phyloP scores from a whole-genome alignment of 2,797 vertebrate species.

The Hozukius guyotensis region DNA sequence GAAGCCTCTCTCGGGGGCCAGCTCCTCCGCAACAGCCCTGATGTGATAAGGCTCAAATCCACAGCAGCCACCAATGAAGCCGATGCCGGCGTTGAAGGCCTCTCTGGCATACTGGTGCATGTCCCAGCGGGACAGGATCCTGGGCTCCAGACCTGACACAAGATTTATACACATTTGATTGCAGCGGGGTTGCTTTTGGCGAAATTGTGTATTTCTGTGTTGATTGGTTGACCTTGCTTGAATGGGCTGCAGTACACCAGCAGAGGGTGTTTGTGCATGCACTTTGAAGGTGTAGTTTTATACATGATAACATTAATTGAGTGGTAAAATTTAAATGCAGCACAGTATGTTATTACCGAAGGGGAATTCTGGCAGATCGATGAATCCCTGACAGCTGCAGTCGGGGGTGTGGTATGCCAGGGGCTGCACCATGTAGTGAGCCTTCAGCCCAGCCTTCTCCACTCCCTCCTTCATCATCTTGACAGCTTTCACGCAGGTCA shows the following conservation, averaged over 20 bases:
- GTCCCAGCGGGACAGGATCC: slow-evolving; percentile 92
- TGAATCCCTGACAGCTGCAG: slow-evolving; percentile 94
- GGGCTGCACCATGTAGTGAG: slow-evolving; percentile 93
- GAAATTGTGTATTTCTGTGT: not conserved
- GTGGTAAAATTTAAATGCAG: not conserved
- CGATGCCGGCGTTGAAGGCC: slow-evolving; percentile 89
- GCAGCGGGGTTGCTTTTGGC: not conserved
- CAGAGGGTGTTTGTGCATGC: not conserved
- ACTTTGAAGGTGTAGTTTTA: not conserved
- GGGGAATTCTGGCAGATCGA: slow-evolving; percentile 96
- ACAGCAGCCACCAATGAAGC: slow-evolving; percentile 93
- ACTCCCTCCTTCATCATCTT: slow-evolving; percentile 88
- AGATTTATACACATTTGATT: not conserved
- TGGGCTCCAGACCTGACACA: slow-evolving; percentile 89
- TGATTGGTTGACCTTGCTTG: not conserved
- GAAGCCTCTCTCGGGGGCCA: slow-evolving; percentile 86
- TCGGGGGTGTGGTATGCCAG: slow-evolving; percentile 83
- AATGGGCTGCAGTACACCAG: not conserved
- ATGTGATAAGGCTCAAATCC: slow-evolving; percentile 94
- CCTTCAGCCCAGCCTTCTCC: slow-evolving; percentile 90
- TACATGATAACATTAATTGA: not conserved
- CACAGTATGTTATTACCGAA: slow-evolving; percentile 77
- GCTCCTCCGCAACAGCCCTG: slow-evolving; percentile 91
- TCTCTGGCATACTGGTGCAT: slow-evolving; percentile 92
- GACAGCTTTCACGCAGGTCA: slow-evolving; percentile 86